A percentile compares a stretch with the other conserved stretches of the same genome.
Evolutionary conservation across 2,113 vertebrate genomes (phyloP).

Genomic region (Argyrosomus japonicus): DNA sequence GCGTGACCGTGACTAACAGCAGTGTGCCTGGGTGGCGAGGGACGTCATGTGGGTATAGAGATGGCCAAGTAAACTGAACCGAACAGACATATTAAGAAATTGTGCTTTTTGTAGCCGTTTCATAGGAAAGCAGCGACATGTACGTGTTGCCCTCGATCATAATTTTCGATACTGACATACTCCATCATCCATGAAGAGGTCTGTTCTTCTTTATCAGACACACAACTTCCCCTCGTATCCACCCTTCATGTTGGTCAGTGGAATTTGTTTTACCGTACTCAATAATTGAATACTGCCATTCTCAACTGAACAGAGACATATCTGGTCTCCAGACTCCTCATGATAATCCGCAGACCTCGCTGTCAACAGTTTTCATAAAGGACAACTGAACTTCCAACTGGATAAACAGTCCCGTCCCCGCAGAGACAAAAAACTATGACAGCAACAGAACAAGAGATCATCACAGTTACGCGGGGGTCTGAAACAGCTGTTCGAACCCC

Average conservation of each 20-base stretch:
- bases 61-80: neutral
- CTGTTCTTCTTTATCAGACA: neutral
- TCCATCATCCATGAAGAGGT: neutral
- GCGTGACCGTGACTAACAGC: neutral
- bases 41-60: neutral
- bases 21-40: neutral
- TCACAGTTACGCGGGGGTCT: neutral
- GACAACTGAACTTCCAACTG: conserved; percentile 2
- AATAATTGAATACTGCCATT: conserved; percentile 14
- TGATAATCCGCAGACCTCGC: conserved; percentile 21
- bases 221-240: neutral
- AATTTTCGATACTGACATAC: neutral
- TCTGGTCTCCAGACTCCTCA: conserved; percentile 34
- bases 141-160: neutral
- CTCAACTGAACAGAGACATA: conserved; percentile 8
- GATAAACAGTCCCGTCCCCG: neutral
- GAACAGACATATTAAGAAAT: neutral
- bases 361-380: conserved; percentile 11
- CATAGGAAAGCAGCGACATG: too few relatives aligned
- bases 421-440: neutral
- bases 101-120: too few relatives aligned
- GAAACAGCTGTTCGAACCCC: conserved; percentile 45
- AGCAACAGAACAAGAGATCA: conserved; percentile 18
- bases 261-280: conserved; percentile 4
- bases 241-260: neutral